Conservation (phyloP, 2,113 vertebrate species). For the Leucosticte australis region DNA sequence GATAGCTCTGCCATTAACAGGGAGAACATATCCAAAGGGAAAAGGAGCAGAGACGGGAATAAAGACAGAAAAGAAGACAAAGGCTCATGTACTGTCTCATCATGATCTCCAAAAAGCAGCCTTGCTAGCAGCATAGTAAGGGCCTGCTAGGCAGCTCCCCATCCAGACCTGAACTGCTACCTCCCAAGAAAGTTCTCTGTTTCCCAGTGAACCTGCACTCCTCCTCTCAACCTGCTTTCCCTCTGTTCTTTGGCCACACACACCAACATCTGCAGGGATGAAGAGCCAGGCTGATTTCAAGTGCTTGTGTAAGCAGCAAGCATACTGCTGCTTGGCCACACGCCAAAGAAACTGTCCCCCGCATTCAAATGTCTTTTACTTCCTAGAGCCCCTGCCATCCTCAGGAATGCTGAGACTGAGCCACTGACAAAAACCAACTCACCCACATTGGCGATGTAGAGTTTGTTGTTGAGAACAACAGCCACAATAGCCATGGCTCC, state of each 20-base stretch:
- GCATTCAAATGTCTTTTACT: background rate
- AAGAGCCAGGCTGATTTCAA: background rate
- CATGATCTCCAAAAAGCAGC: background rate
- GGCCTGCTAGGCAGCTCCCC: background rate
- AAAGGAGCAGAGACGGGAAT: background rate
- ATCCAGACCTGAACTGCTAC: background rate
- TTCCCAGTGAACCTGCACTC: background rate
- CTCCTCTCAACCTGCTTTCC: background rate
- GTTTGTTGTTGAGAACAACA: conserved; percentile 91
- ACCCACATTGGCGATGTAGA: conserved; percentile 96
- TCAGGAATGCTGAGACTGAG: background rate
- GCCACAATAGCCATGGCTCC: conserved; percentile 93
- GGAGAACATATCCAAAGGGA: background rate
- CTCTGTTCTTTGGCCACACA: background rate
- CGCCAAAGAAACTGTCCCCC: background rate
- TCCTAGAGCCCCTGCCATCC: background rate
- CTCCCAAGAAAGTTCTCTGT: background rate
- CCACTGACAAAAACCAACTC: conserved; percentile 41
- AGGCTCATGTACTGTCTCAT: background rate
- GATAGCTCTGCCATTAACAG: background rate
- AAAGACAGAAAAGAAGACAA: conserved; percentile 32
- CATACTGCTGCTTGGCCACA: background rate
- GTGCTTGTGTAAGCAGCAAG: background rate
- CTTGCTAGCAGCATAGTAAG: background rate
- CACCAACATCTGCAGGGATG: background rate